Percentiles rank a stretch among this genome's conserved stretches.
Conservation (phyloP, 2,888 invertebrate genomes). For the Blomia tropicalis region DNA sequence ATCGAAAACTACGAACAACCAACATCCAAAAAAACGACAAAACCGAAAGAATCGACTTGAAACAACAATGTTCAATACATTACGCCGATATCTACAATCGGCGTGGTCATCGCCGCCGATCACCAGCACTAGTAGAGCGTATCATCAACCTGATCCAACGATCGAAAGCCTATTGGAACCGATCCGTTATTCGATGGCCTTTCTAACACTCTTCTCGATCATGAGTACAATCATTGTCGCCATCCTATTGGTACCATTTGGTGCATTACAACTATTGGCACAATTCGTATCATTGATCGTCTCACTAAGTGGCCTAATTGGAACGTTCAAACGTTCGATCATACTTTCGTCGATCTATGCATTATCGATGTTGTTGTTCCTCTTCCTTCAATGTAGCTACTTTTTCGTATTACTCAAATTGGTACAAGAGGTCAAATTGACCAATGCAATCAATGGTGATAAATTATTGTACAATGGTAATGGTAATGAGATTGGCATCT, state of each 20-base stretch:
- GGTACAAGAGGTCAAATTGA: constrained; percentile 4
- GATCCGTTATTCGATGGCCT: constrained; percentile 14
- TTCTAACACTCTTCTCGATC: constrained; percentile 3
- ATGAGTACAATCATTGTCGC: constrained; percentile 5
- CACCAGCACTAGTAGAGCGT: background rate
- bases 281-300: constrained; percentile 4
- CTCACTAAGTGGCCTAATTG: constrained; percentile 14
- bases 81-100: background rate
- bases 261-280: background rate
- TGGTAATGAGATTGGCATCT: too few relatives aligned
- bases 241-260: constrained; percentile 1
- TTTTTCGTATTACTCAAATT: constrained; percentile 9
- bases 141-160: background rate
- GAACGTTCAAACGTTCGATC: constrained; percentile 6
- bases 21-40: too few relatives aligned
- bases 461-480: background rate
- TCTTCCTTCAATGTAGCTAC: constrained; percentile 4
- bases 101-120: background rate
- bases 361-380: constrained; percentile 1
- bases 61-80: background rate
- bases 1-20: too few relatives aligned
- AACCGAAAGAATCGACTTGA: too few relatives aligned
- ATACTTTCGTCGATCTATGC: constrained; percentile 9
- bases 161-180: background rate
- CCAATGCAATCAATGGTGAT: background rate